phyloP scores from a whole-genome alignment of 92 coral and sea anemone genomes.

The Muricea muricata region DNA sequence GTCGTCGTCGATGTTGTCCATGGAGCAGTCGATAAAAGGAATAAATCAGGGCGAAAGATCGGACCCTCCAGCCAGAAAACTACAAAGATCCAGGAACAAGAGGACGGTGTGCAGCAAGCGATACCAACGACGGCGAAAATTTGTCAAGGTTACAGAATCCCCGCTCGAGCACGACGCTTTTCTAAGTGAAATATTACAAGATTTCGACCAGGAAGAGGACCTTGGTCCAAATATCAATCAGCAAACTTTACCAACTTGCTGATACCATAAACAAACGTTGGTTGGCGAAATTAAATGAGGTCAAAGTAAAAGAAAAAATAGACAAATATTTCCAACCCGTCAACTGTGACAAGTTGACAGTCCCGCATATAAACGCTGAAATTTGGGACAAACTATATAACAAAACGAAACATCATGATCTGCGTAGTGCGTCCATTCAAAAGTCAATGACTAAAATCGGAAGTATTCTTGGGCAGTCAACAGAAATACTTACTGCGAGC shows the following conservation, averaged over 20 bases:
- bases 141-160: constrained; percentile 30
- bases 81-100: not conserved
- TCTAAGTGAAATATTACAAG: constrained; percentile 36
- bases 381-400: too few species aligned
- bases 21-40: not conserved
- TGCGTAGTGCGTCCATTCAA: constrained; percentile 27
- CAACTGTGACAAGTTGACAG: constrained; percentile 48
- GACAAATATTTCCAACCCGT: constrained; percentile 35
- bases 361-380: too few species aligned
- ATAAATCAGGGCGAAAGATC: not conserved
- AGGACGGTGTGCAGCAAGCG: not conserved
- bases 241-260: constrained; percentile 50
- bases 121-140: not conserved
- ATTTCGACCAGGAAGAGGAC: too few species aligned
- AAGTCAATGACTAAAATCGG: constrained; percentile 22
- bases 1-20: not conserved
- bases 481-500: constrained; percentile 24
- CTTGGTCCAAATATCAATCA: constrained; percentile 34
- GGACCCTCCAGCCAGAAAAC: not conserved
- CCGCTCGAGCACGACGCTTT: constrained; percentile 42
- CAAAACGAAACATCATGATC: too few species aligned
- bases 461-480: constrained; percentile 33
- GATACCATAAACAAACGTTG: constrained; percentile 34
- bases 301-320: constrained; percentile 25
- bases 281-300: constrained; percentile 29